Evolutionary conservation across 1,140 invertebrate genomes (phyloP).

Genomic region (Bombus impatiens): DNA sequence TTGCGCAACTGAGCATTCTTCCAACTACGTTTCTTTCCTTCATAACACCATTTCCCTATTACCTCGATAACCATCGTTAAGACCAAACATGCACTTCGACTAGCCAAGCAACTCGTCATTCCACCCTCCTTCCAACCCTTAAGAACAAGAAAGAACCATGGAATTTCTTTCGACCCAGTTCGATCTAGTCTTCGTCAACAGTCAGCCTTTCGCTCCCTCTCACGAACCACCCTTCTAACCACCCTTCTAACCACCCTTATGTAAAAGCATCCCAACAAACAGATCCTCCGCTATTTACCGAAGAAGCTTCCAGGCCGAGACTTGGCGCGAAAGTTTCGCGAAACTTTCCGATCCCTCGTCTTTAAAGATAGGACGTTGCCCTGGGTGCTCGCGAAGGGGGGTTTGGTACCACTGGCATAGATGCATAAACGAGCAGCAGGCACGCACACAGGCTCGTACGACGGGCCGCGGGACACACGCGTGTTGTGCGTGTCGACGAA

Average conservation of each 20-base stretch:
- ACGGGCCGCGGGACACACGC: slow-evolving; percentile 54
- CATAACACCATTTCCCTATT: slow-evolving; percentile 12
- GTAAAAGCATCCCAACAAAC: slow-evolving; percentile 18
- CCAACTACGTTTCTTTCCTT: not conserved
- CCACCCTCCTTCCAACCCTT: not conserved
- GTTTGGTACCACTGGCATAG: slow-evolving; percentile 82
- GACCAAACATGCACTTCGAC: not conserved
- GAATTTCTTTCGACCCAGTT: slow-evolving; percentile 61
- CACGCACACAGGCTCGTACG: slow-evolving; percentile 49
- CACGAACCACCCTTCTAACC: not conserved
- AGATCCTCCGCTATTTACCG: slow-evolving; percentile 12
- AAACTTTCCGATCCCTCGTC: slow-evolving; percentile 70
- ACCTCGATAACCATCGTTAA: slow-evolving; percentile 14
- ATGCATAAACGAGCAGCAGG: slow-evolving; percentile 76
- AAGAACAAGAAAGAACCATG: slow-evolving; percentile 4
- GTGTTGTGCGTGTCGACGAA: slow-evolving; percentile 58
- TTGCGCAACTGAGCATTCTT: slow-evolving; percentile 18
- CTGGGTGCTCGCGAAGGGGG: slow-evolving; percentile 74
- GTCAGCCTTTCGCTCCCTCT: not conserved
- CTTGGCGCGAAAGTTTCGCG: not conserved
- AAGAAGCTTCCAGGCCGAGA: slow-evolving; percentile 17
- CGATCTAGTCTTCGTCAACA: slow-evolving; percentile 45
- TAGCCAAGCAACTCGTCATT: not conserved
- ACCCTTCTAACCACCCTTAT: not conserved
- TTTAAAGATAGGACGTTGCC: slow-evolving; percentile 81